Percentiles rank a stretch among this genome's conserved stretches.
These are phyloP conservation scores for Pogonocichla stellata DNA, from an alignment of 2,113 vertebrate species.

Conservation along the genomic window DNA sequence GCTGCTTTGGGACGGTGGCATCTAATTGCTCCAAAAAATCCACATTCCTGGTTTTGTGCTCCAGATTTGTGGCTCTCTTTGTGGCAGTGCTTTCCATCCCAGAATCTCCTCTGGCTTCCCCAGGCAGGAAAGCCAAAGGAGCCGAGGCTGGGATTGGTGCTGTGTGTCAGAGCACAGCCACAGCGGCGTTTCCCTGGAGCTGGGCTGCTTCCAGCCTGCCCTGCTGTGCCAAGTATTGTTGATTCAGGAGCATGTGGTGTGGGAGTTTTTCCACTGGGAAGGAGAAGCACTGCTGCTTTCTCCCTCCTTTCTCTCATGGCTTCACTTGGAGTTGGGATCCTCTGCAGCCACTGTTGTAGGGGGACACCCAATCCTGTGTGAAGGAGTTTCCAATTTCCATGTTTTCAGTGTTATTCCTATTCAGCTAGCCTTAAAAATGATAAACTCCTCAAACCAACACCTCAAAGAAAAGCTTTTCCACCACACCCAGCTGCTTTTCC, in stretches of 20 bases:
- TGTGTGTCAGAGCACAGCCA: rapidly evolving
- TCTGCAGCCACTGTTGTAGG: background rate
- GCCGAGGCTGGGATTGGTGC: background rate
- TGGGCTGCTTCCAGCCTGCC: constrained; percentile 4
- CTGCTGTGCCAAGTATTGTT: background rate
- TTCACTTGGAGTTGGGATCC: background rate
- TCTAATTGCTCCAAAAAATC: background rate
- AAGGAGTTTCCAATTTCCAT: background rate
- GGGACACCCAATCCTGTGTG: background rate
- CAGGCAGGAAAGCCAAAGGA: background rate
- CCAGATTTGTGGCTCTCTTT: background rate
- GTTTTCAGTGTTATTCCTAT: background rate
- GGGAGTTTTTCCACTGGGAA: constrained; percentile 2
- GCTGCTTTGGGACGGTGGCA: background rate
- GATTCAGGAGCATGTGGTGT: background rate
- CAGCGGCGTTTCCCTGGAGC: background rate
- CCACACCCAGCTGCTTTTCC: background rate
- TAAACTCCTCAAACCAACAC: rapidly evolving
- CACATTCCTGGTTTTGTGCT: background rate
- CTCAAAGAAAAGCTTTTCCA: too few relatives aligned
- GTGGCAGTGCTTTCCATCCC: background rate
- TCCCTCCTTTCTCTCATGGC: background rate
- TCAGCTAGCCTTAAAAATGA: background rate
- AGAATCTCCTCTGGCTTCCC: background rate
- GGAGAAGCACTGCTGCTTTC: background rate